These are phyloP conservation scores for Turritopsis rubra DNA, from an alignment of 30 jellyfish, hydroid and myxozoan species.

Conservation along the genomic window DNA sequence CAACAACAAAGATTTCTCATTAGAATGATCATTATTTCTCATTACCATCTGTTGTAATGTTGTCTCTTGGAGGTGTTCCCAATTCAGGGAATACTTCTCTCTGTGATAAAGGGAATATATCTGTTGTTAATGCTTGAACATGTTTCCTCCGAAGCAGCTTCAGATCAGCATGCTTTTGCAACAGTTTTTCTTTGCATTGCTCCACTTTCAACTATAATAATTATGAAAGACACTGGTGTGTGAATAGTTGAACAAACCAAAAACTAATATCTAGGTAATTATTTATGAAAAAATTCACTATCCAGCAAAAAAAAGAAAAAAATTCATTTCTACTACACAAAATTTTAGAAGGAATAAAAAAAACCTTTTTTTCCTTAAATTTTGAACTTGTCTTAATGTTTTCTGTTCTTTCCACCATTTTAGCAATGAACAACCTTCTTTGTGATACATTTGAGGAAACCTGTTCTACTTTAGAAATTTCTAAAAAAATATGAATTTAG, in stretches of 20 bases:
- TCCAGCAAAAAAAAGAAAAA: background rate
- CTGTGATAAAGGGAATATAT: conserved; percentile 62
- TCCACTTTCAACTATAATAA: conserved; percentile 19
- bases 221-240: background rate
- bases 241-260: no score
- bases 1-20: background rate
- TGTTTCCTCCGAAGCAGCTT: conserved; percentile 28
- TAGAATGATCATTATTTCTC: background rate
- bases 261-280: no score
- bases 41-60: conserved; percentile 18
- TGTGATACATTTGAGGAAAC: background rate
- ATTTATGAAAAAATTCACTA: no score
- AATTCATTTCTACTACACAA: background rate
- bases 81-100: conserved; percentile 66
- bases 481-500: background rate
- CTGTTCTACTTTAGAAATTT: background rate
- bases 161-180: conserved; percentile 12
- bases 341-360: background rate
- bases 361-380: conserved; percentile 13
- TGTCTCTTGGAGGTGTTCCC: conserved; percentile 92
- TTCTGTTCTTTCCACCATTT: background rate
- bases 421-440: background rate
- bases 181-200: conserved; percentile 7
- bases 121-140: conserved; percentile 29
- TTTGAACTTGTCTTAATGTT: background rate